Evolutionary conservation across 2,888 invertebrate genomes (phyloP).

Genomic region (Dicycla oo): DNA sequence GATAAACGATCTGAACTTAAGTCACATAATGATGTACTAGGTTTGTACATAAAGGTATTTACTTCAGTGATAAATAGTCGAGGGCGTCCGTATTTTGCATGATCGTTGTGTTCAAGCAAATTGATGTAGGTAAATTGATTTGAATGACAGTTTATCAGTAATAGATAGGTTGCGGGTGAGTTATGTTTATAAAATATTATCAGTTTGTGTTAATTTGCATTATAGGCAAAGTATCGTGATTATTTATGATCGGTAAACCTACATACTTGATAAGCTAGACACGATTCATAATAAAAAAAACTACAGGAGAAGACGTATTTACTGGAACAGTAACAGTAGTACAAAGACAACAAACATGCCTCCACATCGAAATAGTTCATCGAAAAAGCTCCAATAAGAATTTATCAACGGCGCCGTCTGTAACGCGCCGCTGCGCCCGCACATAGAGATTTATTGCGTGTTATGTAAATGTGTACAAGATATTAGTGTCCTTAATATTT

Average conservation of each 20-base stretch:
- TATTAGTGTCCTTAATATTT: slow-evolving; percentile 89
- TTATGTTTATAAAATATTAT: slow-evolving; percentile 36
- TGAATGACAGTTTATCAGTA: slow-evolving; percentile 52
- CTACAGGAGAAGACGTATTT: background rate
- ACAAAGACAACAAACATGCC: slow-evolving; percentile 58
- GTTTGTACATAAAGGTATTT: slow-evolving; percentile 63
- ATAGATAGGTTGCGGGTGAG: slow-evolving; percentile 27
- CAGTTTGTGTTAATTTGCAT: slow-evolving; percentile 30
- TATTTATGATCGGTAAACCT: background rate
- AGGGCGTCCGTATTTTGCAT: slow-evolving; percentile 54
- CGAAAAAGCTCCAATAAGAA: slow-evolving; percentile 82
- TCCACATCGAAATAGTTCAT: slow-evolving; percentile 80
- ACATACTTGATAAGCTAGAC: background rate
- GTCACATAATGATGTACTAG: slow-evolving; percentile 67
- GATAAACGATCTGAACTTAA: slow-evolving; percentile 77
- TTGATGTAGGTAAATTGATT: slow-evolving; percentile 59
- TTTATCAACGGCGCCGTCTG: slow-evolving; percentile 85
- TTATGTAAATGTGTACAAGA: slow-evolving; percentile 89
- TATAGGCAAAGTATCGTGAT: slow-evolving; percentile 13
- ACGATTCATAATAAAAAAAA: background rate
- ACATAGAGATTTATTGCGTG: slow-evolving; percentile 84
- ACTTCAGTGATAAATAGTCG: slow-evolving; percentile 65
- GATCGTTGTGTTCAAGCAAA: slow-evolving; percentile 38
- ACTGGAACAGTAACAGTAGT: slow-evolving; percentile 19
- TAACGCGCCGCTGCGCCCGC: slow-evolving; percentile 74